phyloP scores from a whole-genome alignment of 2,888 invertebrate genomes.

The Blastobasis adustella region DNA sequence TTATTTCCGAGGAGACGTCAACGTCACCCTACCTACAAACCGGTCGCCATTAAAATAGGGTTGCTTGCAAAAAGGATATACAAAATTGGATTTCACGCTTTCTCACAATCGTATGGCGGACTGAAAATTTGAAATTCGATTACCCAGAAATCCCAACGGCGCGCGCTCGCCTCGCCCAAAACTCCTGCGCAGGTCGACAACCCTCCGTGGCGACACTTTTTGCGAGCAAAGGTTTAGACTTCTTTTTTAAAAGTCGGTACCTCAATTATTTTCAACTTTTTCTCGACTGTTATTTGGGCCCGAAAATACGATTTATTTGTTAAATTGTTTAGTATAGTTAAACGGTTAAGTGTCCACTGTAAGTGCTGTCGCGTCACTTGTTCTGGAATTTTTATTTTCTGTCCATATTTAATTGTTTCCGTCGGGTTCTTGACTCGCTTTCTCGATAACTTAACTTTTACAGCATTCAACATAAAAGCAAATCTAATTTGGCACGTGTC shows the following conservation, averaged over 20 bases:
- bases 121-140: conserved; percentile 73
- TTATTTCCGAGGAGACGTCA: not conserved
- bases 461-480: no score
- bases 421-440: no score
- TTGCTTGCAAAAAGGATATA: not conserved
- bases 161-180: conserved; percentile 43
- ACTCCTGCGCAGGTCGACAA: conserved; percentile 49
- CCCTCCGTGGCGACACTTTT: conserved; percentile 61
- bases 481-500: no score
- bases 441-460: no score
- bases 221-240: conserved; percentile 54
- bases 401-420: no score
- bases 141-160: conserved; percentile 45
- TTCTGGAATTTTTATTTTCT: no score
- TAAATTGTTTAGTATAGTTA: conserved; percentile 37
- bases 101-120: conserved; percentile 46
- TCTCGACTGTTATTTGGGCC: conserved; percentile 39
- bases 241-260: conserved; percentile 49
- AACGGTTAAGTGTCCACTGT: conserved; percentile 7
- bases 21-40: not conserved
- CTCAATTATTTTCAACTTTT: conserved; percentile 69
- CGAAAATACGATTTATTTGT: conserved; percentile 51
- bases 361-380: not conserved
- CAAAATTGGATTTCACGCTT: conserved; percentile 38
- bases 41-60: not conserved